phyloP scores from a whole-genome alignment of 2,113 vertebrate species.

The Ceyx melanurus region DNA sequence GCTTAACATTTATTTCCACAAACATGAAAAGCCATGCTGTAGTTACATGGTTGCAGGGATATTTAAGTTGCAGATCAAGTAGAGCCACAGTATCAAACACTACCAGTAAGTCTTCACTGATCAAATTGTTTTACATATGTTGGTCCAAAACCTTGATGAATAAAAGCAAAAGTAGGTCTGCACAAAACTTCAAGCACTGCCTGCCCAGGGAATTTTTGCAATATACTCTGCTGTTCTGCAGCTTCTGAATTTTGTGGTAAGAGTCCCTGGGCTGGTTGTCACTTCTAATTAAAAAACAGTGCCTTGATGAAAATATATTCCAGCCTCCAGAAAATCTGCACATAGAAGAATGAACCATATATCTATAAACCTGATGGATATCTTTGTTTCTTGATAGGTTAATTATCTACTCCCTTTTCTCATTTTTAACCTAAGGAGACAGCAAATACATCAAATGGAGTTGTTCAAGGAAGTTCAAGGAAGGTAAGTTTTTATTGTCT shows the following conservation, averaged over 20 bases:
- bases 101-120: background rate
- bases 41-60: background rate
- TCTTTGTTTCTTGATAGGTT: background rate
- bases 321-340: background rate
- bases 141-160: background rate
- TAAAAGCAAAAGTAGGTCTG: background rate
- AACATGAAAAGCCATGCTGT: background rate
- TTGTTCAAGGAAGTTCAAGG: background rate
- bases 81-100: background rate
- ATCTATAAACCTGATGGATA: background rate
- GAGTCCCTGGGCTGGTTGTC: background rate
- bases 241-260: background rate
- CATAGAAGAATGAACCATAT: background rate
- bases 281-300: background rate
- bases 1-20: background rate
- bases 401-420: background rate
- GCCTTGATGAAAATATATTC: background rate
- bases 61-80: background rate
- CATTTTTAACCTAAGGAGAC: background rate
- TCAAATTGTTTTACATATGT: background rate
- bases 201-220: background rate
- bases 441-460: background rate
- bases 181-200: background rate
- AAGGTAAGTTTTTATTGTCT: background rate
- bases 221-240: background rate